These are phyloP conservation scores for Anguilla marmorata DNA, from an alignment of 2,797 vertebrate genomes.

Conservation along the genomic window DNA sequence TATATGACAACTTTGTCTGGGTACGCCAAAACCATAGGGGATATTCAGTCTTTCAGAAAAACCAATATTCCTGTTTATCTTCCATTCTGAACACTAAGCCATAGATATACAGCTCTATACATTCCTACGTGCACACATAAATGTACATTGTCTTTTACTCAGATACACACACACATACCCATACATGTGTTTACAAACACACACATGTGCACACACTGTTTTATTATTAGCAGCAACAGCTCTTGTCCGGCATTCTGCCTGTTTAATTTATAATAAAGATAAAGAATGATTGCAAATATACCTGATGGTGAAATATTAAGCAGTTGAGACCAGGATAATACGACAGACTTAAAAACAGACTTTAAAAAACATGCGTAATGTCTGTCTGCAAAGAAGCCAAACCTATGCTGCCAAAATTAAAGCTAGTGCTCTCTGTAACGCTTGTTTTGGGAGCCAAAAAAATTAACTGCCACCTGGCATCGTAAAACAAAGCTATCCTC, in stretches of 20 bases:
- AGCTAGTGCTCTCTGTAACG: neutral
- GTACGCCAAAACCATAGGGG: neutral
- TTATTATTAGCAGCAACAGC: slow-evolving; percentile 46
- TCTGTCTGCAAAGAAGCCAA: neutral
- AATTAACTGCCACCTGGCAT: neutral
- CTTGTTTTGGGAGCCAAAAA: neutral
- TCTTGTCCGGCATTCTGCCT: neutral
- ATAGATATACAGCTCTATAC: neutral
- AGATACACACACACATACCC: neutral
- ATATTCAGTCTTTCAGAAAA: neutral
- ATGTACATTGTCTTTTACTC: slow-evolving; percentile 38
- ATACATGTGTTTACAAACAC: neutral
- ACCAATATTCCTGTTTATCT: neutral
- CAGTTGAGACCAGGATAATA: neutral
- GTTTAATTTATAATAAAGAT: neutral
- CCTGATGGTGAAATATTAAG: slow-evolving; percentile 8
- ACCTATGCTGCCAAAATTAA: neutral
- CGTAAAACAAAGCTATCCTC: neutral
- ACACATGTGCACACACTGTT: neutral
- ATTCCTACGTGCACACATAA: neutral
- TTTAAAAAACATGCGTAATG: neutral
- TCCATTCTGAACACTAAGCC: slow-evolving; percentile 6
- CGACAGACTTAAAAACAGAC: neutral
- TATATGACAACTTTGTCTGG: neutral
- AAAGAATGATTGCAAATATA: neutral